A percentile compares a stretch with the other conserved stretches of the same genome.
phyloP scores from a whole-genome alignment of 2,888 invertebrate species.

The Drosophila hamatofila region DNA sequence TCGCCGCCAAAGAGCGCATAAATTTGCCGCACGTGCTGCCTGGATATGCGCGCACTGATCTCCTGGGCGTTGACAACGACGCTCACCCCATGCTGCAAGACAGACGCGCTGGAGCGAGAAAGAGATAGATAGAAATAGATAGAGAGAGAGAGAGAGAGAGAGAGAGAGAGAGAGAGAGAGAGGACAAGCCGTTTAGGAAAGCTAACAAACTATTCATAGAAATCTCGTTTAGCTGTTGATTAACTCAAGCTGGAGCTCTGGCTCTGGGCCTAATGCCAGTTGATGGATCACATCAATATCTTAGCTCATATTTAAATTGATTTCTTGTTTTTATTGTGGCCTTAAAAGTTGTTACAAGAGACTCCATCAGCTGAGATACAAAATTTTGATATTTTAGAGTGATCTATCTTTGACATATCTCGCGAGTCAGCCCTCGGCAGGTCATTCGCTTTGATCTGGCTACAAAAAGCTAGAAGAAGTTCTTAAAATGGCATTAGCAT shows the following conservation, averaged over 20 bases:
- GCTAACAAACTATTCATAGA: conserved; percentile 41
- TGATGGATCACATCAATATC: conserved; percentile 62
- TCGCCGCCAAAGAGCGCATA: conserved; percentile 86
- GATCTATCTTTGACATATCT: conserved; percentile 18
- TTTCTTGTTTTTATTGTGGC: conserved; percentile 24
- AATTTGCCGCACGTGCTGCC: conserved; percentile 88
- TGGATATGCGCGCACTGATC: conserved; percentile 88
- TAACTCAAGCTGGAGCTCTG: conserved; percentile 20
- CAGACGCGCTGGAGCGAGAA: conserved; percentile 63
- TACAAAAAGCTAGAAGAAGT: background rate
- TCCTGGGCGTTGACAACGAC: conserved; percentile 89
- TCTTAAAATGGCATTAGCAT: conserved; percentile 42
- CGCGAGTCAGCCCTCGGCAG: conserved; percentile 13
- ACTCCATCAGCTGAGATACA: conserved; percentile 5
- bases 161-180: background rate
- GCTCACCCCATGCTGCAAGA: conserved; percentile 86
- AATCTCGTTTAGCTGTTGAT: conserved; percentile 39
- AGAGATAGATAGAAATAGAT: no score
- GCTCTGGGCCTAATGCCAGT: conserved; percentile 22
- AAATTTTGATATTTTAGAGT: background rate
- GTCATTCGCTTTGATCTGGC: conserved; percentile 12
- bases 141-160: background rate
- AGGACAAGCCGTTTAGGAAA: background rate
- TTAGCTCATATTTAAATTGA: conserved; percentile 53
- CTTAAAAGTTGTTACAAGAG: conserved; percentile 26